Evolutionary conservation across 1,140 invertebrate genomes (phyloP), one percentile per base, ranked within the genome.

Genomic region (Drosophila jambulina): DNA sequence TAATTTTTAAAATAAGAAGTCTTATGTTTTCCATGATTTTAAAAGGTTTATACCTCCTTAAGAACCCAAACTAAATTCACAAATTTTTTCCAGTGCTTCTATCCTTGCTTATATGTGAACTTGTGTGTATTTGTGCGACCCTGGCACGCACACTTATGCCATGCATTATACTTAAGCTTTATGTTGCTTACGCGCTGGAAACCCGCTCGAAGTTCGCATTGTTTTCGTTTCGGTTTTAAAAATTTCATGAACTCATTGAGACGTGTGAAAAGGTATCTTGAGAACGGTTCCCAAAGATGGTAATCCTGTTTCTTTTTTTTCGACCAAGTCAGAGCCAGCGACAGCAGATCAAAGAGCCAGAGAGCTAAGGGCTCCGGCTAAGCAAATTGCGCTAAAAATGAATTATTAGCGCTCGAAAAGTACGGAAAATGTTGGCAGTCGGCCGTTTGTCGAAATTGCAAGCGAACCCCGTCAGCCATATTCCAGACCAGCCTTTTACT

Each of bases 361-460:
- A 27, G 25, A n/a, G 42, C 58, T 15, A 48, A 78, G 46, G 63
- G 54, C 40, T 43, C 54, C 6, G 74, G 74, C 80, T 78, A 83
- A 88, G 84, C 78, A 90, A 88, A 90, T 84, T 88, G 81, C 67
- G 80, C 85, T 54, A 79, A 88, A 84, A 84, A 88, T 88, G 84
- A 88, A 88, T 90, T 88, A 88, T 88, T 88, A 84, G 77, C 80
- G 80, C 78, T 88, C 69, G 68, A 84, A 78, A 78, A 78, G 49
- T 54, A 67, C 36, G 29, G n/a, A 36, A 76, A 77, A 87, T 80
- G 80, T 80, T 87, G 64, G 72, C 80, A 80, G 80, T 57, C 80
- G 69, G 53, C 72, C 34, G 77, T 87, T 87, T 80, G 64, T 59
- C 25, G 54, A 87, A 87, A 87, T 87, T 87, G 83, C 83, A 79